A percentile compares a stretch with the other conserved stretches of the same genome.
Evolutionary conservation across 2,797 vertebrate species (phyloP).

Genomic region (Notolabrus celidotus): DNA sequence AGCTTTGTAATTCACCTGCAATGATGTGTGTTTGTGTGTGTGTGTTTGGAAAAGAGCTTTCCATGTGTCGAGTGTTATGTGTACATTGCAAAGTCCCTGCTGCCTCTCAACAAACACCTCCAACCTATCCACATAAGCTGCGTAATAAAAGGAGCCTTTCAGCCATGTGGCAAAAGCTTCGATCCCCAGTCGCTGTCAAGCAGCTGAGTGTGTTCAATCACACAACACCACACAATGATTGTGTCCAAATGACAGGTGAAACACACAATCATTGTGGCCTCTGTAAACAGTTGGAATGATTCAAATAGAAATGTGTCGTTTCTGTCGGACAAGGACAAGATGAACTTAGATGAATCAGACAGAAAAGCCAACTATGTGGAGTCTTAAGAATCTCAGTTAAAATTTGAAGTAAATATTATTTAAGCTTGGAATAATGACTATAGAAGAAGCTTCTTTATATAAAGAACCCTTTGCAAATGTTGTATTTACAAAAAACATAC

Average conservation of each 20-base stretch:
- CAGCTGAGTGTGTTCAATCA: not conserved
- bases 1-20: constrained; percentile 6
- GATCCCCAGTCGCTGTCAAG: not conserved
- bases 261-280: not conserved
- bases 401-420: no score
- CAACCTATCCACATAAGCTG: not conserved
- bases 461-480: no score
- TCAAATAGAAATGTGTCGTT: not conserved
- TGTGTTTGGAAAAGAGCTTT: not conserved
- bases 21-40: constrained; percentile 1
- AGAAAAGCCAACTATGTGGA: no score
- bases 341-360: no score
- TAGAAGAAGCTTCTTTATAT: no score
- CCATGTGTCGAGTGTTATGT: constrained; percentile 1
- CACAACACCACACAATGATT: not conserved
- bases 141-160: not conserved
- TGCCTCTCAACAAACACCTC: not conserved
- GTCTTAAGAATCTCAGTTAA: no score
- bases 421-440: no score
- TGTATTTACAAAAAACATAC: no score
- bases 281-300: not conserved
- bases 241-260: no score
- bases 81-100: not conserved
- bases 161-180: not conserved
- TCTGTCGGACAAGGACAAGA: no score